Evolutionary conservation across 2,113 vertebrate genomes (phyloP).

Genomic region (Hepsetus odoe): DNA sequence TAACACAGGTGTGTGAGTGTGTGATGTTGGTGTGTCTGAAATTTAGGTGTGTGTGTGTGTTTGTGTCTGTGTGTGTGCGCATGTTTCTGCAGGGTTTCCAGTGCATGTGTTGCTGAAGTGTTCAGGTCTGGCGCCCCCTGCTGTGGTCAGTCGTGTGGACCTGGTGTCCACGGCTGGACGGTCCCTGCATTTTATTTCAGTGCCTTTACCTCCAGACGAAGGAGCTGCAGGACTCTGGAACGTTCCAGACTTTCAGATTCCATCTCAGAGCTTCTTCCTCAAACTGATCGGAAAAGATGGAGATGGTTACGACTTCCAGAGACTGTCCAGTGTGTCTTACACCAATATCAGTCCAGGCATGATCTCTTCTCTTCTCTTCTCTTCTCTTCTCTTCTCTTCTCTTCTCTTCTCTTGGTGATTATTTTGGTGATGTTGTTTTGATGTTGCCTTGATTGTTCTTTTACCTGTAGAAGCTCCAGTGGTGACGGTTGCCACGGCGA

Average conservation of each 20-base stretch:
- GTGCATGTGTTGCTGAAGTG: slow-evolving; percentile 85
- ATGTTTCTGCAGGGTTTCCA: slow-evolving; percentile 79
- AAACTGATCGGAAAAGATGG: slow-evolving; percentile 85
- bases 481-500: slow-evolving; percentile 81
- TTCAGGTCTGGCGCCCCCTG: slow-evolving; percentile 80
- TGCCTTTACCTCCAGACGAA: slow-evolving; percentile 68
- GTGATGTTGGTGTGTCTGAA: no score
- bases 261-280: slow-evolving; percentile 86
- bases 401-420: background rate
- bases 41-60: no score
- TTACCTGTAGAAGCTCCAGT: slow-evolving; percentile 74
- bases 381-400: background rate
- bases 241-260: slow-evolving; percentile 78
- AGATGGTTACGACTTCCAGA: slow-evolving; percentile 84
- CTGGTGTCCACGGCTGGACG: slow-evolving; percentile 82
- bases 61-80: background rate
- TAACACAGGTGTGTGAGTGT: no score
- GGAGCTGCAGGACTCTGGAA: slow-evolving; percentile 83
- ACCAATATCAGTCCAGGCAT: slow-evolving; percentile 85
- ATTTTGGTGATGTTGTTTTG: no score
- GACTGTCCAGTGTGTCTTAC: slow-evolving; percentile 92
- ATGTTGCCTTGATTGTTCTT: no score
- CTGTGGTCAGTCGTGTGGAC: slow-evolving; percentile 79
- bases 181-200: slow-evolving; percentile 76
- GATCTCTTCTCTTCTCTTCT: background rate